phyloP scores from a whole-genome alignment of 1,140 invertebrate genomes.

The Apis mellifera region Amel_HAv3.1 CM009945.2:5509001-5509500 shows the following conservation, averaged over 20 bases:
- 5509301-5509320: no score
- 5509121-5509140: not conserved
- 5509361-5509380: no score
- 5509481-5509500: slow-evolving; percentile 7
- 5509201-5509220: no score
- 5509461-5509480: slow-evolving; percentile 17
- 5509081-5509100: slow-evolving; percentile 41
- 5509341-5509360: no score
- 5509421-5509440: not conserved
- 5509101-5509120: slow-evolving; percentile 10
- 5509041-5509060: slow-evolving; percentile 25
- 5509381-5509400: no score
- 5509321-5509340: no score
- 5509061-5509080: slow-evolving; percentile 19
- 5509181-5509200: no score
- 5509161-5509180: not conserved
- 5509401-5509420: no score
- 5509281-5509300: no score
- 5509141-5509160: not conserved
- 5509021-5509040: slow-evolving; percentile 27
- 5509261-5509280: no score
- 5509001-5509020: slow-evolving; percentile 1
- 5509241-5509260: no score
- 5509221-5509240: no score
- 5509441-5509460: not conserved